Evolutionary conservation across 1,140 invertebrate genomes (phyloP), one percentile per base, ranked within the genome.

Genomic region (Scylla paramamosain): DNA sequence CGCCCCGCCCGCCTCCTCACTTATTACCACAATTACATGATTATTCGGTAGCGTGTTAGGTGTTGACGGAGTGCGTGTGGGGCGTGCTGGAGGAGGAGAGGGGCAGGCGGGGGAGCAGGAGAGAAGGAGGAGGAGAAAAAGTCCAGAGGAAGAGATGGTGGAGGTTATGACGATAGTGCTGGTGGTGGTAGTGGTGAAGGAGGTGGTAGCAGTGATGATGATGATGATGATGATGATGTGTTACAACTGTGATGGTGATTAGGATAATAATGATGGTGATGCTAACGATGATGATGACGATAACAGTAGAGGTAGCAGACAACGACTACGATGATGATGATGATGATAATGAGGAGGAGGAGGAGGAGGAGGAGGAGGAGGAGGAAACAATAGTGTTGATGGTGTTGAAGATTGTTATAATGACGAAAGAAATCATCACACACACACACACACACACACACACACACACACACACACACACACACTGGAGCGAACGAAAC

Each of bases 21-120:
- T 91, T 91, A 91, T 91, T 77, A 91, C n/a, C 52, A 29, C 90
- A 91, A 77, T 91, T 91, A 91, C 59, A 91, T 28, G 90, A 91
- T 91, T 91, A 91, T 77, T 32, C 90, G 32, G 90, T 91, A 91
- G 90, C 90, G 52, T 91, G 28, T 31, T 39, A 48, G 39, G 90
- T 91, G 89, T 91, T 91, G 89, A 91, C 89, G 89, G 48, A 46
- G 48, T 59, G 89, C n/a, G n/a, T 25, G 4, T 45, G 87, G 39
- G 28, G 83, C n/a, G 83, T 89, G 87, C n/a, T 87, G 67, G 3
- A 32, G 31, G 31, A 46, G 84, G 84, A 32, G 39, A 28, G 25
- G 31, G 25, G 84, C 7, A 28, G 84, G 84, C 4, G 84, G 31
- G 12, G 31, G 84, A 32, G 84, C 32, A 32, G 12, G 31, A 16